Evolutionary conservation across 2,797 vertebrate genomes (phyloP), one percentile per base, ranked within the genome.

Genomic region (Spheniscus humboldti): DNA sequence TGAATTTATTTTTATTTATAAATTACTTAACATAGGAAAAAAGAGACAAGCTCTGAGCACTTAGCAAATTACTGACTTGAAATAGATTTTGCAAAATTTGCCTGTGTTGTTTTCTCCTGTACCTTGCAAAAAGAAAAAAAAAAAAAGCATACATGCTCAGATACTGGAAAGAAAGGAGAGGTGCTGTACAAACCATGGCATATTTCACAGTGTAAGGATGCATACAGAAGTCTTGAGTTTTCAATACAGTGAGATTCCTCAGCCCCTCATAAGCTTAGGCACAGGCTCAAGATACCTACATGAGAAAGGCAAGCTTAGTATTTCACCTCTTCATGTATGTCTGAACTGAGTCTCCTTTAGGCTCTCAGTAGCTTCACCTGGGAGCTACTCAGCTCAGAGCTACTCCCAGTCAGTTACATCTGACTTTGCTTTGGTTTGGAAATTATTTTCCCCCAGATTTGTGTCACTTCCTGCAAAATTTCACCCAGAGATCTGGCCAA

Each of bases 1-100:
- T 92, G 93, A 96, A 93, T 96, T 95, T 96, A 95, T 96, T 94
- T 96, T 96, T 96, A 96, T 97, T 96, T 97, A 97, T 95, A 95
- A 96, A 95, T 94, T 76, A 86, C 89, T 97, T 96, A 96, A 96
- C 93, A 95, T 52, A 78, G 86, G 27, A 87, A 74, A 72, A 82
- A 89, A 73, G 35, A 66, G 2, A 68, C 66, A 93, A 94, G 91
- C 71, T 94, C 81, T 35, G 27, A 86, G 92, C 71, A 93, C 94
- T 96, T 96, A 95, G 92, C 72, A 95, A 95, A 94, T 96, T 96
- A 94, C 94, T 79, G 79, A 79, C 91, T 92, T 86, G 85, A 96
- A 94, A 92, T 88, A 97, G 92, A 74, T 92, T 83, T 67, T 95
- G 59, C 79, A 88, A 93, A 94, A 92, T 79, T 96, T 91, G 74